Base-by-base conservation (phyloP, 2,797 vertebrate species). In the Percopsis omiscomaycus region DNA sequence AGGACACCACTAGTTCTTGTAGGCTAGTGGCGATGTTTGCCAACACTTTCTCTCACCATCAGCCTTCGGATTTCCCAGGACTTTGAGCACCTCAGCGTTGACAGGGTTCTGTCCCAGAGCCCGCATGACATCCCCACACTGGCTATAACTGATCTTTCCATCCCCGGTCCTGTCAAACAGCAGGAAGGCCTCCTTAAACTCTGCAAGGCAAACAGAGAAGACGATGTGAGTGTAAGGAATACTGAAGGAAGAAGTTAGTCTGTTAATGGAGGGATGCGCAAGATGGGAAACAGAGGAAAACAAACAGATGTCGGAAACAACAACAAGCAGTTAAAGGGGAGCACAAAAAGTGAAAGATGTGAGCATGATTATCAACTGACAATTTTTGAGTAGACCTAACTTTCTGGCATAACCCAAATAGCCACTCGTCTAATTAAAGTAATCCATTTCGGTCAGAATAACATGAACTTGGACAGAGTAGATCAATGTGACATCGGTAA, bases 171-270 rank as follows among this genome's bases (percentile, higher is more conserved):
- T 92, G 91, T 98, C 96, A 32, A 97, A 98, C 83, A 98, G 94
- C 84, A 93, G 91, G 91, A 98, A 98, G 2, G 95, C 95, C 82
- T 98, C 96, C 92, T 97, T 98, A 88, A 93, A 98, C 69, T 98
- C 96, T 98, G 86, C 50, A 74, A 59, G 6, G 52, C 32, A 78
- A 22, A 80, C 14, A 78, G 32, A 37, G 32, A 8, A 8, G 32
- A 8, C 32, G 3, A 37, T 37, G 54, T 78, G 72, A 80, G 58
- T 54, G 8, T 0, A 16, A 15, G 3, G 14, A 44, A 54, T 42
- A 48, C 48, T 16, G 53, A 30, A 68, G 3, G 0, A 42, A 55
- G 50, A 68, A 45, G 22, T 30, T 13, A 56, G 53, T 28, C 70
- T 11, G 55, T 12, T 42, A 45, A 66, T 46, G 3, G 2, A 60